Evolutionary conservation across 2,888 invertebrate genomes (phyloP).

Genomic region (Cyclophora albipunctata): DNA sequence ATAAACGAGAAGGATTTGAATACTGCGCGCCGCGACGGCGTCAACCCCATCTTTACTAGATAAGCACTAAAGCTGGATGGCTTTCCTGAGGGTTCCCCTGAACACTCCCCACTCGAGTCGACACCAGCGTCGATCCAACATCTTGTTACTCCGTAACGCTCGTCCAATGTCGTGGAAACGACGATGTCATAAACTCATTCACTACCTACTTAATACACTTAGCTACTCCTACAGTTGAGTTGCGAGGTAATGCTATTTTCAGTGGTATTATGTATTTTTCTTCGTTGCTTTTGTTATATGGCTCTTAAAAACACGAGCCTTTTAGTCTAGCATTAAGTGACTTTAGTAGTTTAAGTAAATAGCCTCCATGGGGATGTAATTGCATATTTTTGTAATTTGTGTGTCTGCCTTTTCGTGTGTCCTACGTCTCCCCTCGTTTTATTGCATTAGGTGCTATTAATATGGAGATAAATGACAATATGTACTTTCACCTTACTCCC

Average conservation of each 20-base stretch:
- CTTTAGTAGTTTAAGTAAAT: no score
- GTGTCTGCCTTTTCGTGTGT: conserved; percentile 25
- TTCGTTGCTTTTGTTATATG: no score
- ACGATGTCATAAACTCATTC: no score
- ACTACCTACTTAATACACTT: no score
- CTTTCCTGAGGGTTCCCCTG: conserved; percentile 21
- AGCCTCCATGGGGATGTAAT: conserved; percentile 16
- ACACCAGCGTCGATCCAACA: conserved; percentile 6
- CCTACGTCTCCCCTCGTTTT: conserved; percentile 25
- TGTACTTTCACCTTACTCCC: conserved; percentile 40
- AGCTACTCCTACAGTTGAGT: no score
- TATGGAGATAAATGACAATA: conserved; percentile 26
- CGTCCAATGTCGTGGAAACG: no score
- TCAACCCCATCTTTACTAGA: conserved; percentile 33
- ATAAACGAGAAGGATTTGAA: conserved; percentile 61
- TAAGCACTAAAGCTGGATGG: conserved; percentile 25
- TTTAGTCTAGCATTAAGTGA: conserved; percentile 1
- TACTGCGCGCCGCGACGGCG: conserved; percentile 46
- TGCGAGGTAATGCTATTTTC: no score
- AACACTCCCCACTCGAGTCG: conserved; percentile 5
- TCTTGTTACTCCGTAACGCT: conserved; percentile 8
- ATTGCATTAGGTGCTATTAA: conserved; percentile 29
- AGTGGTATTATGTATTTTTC: no score
- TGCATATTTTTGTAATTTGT: conserved; percentile 30
- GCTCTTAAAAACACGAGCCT: neutral